A percentile compares a stretch with the other conserved stretches of the same genome.
Evolutionary conservation across 1,140 invertebrate species (phyloP).

Genomic region (Penaeus indicus): DNA sequence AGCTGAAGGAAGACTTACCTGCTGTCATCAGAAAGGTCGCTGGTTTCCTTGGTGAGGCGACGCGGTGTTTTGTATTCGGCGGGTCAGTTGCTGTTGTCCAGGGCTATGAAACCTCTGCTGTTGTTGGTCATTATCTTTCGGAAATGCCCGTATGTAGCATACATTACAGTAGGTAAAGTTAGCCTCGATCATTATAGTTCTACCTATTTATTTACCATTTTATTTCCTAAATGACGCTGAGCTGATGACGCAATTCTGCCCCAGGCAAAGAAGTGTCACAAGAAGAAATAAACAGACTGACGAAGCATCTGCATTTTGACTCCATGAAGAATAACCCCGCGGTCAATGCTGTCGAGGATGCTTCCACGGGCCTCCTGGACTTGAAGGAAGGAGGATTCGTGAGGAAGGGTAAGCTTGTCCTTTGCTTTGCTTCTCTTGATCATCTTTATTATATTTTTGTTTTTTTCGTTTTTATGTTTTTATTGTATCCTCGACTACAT

Average conservation of each 20-base stretch:
- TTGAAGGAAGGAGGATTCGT: constrained; percentile 47
- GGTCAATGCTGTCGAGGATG: constrained; percentile 75
- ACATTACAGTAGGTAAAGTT: too few species aligned
- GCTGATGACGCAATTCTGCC: background rate
- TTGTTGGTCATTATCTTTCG: too few species aligned
- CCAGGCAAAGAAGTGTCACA: constrained; percentile 26
- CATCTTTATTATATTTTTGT: too few species aligned
- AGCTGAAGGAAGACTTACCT: constrained; percentile 55
- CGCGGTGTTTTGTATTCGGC: background rate
- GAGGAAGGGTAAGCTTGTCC: constrained; percentile 33
- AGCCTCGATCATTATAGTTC: too few species aligned
- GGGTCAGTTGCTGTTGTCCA: too few species aligned
- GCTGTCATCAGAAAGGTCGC: constrained; percentile 32
- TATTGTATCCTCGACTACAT: too few species aligned
- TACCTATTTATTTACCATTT: too few species aligned
- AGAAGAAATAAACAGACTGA: constrained; percentile 21
- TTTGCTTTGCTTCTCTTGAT: too few species aligned
- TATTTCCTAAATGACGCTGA: too few species aligned
- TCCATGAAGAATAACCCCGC: constrained; percentile 80
- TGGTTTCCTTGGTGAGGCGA: constrained; percentile 37
- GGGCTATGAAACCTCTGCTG: too few species aligned
- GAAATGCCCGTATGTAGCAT: too few species aligned
- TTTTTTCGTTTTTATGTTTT: too few species aligned
- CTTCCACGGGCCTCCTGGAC: constrained; percentile 5
- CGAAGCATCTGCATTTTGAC: constrained; percentile 72